Conservation (phyloP, 2,113 vertebrate genomes). For the Leptobrachium leishanense region DNA sequence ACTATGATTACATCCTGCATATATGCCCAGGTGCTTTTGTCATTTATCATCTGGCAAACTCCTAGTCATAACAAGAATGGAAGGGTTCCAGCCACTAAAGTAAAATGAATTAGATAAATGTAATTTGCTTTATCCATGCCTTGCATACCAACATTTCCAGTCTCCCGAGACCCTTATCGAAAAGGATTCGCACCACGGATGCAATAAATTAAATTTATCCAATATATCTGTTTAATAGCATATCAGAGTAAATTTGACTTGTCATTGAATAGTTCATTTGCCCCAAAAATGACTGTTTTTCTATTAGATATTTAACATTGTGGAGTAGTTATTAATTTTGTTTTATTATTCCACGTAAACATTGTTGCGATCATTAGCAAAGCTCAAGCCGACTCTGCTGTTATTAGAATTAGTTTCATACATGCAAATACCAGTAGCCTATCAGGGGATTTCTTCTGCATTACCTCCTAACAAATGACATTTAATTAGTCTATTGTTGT, state of each 20-base stretch:
- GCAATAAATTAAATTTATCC: conserved; percentile 43
- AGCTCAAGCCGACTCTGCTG: background rate
- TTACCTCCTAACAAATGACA: conserved; percentile 36
- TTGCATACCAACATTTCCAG: conserved; percentile 34
- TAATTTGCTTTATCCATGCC: conserved; percentile 37
- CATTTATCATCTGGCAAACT: background rate
- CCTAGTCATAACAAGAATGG: background rate
- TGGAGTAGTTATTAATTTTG: conserved; percentile 15
- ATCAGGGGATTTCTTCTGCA: conserved; percentile 2
- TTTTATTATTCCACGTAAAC: conserved; percentile 33
- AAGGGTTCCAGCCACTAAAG: conserved; percentile 22
- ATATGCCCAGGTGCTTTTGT: background rate
- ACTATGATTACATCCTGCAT: background rate
- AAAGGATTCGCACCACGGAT: conserved; percentile 43
- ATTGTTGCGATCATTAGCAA: conserved; percentile 37
- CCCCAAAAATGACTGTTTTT: conserved; percentile 34
- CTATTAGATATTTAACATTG: conserved; percentile 28
- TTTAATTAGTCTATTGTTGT: conserved; percentile 33
- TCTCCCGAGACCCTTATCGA: conserved; percentile 37
- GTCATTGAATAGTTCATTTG: conserved; percentile 42
- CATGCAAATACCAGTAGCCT: conserved; percentile 30
- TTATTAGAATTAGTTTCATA: conserved; percentile 24
- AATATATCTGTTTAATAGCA: conserved; percentile 33
- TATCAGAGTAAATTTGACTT: conserved; percentile 32
- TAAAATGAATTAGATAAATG: conserved; percentile 34